Evolutionary conservation across 2,888 invertebrate genomes (phyloP), one percentile per base, ranked within the genome.

Genomic region (Tipula lateralis): DNA sequence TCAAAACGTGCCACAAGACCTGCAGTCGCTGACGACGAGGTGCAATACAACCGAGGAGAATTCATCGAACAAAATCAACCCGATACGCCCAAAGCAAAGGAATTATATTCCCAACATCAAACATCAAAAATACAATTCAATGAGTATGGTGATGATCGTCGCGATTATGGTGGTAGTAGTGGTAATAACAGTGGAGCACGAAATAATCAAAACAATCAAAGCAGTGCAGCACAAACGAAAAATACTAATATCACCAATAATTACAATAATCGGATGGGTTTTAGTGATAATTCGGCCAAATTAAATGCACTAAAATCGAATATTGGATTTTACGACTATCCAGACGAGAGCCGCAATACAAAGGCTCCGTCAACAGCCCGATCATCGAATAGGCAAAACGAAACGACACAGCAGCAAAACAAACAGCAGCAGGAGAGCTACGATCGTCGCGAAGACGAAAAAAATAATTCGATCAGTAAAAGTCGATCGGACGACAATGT

Each of bases 81-180:
- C 2, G 66, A 66, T 66, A 66, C 66, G 9, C 66, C 19, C 9
- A 66, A 6, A 66, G 1, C 66, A 66, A 66, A 66, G 66, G 66
- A 66, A 66, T 66, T 66, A 24, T 66, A 9, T 30, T 29, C 24
- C 0, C 44, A 84, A 29, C 84, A 85, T 83, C 29, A 36, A 39
- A 87, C 87, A 32, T 90, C 90, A 4, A 89, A 87, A 85, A 90
- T 90, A 16, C 87, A 89, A 80, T 90, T 90, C 86, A 88, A 89
- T 85, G 90, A 90, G 86, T 89, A 87, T 86, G 87, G 86, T n/a
- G 88, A 88, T 83, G 66, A 13, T 32, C 66, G 32, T n/a, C n/a
- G n/a, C n/a, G n/a, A n/a, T n/a, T n/a, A n/a, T 50, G 16, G n/a
- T n/a, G 29, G 29, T 32, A 16, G 9, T 44, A 1, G 24, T 1